phyloP scores from a whole-genome alignment of 2,797 vertebrate species.

The Trichosurus vulpecula region DNA sequence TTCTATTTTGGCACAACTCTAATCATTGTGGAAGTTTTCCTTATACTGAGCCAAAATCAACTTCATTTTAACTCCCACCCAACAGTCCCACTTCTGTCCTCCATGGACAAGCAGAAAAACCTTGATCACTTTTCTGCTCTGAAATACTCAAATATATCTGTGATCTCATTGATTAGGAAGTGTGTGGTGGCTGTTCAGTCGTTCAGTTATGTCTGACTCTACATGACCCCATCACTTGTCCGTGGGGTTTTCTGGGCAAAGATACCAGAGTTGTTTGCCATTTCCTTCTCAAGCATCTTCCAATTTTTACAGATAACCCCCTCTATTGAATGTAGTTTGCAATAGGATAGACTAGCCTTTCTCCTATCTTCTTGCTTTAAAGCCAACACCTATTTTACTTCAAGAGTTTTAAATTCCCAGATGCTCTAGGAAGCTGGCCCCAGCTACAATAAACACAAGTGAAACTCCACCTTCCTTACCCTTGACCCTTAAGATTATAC shows the following conservation, averaged over 20 bases:
- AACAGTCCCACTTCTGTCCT: not conserved
- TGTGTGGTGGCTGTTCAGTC: not conserved
- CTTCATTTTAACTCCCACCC: not conserved
- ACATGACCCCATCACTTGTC: not conserved
- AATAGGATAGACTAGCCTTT: not conserved
- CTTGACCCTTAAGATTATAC: not conserved
- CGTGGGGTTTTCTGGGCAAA: not conserved
- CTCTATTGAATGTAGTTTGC: not conserved
- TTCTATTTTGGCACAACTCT: not conserved
- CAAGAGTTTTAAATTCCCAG: not conserved
- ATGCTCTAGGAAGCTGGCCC: not conserved
- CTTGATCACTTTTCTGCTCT: not conserved
- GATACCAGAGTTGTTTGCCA: not conserved
- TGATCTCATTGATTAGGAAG: not conserved
- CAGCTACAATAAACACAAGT: not conserved
- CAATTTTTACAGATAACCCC: not conserved
- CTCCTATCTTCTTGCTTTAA: not conserved
- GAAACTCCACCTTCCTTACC: not conserved
- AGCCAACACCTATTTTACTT: not conserved
- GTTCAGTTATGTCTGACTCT: not conserved
- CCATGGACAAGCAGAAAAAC: not conserved
- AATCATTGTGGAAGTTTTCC: not conserved
- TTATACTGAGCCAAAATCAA: not conserved
- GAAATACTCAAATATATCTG: not conserved
- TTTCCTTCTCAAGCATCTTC: not conserved